Evolutionary conservation across 2,113 vertebrate genomes (phyloP).

Genomic region (Otis tarda): DNA sequence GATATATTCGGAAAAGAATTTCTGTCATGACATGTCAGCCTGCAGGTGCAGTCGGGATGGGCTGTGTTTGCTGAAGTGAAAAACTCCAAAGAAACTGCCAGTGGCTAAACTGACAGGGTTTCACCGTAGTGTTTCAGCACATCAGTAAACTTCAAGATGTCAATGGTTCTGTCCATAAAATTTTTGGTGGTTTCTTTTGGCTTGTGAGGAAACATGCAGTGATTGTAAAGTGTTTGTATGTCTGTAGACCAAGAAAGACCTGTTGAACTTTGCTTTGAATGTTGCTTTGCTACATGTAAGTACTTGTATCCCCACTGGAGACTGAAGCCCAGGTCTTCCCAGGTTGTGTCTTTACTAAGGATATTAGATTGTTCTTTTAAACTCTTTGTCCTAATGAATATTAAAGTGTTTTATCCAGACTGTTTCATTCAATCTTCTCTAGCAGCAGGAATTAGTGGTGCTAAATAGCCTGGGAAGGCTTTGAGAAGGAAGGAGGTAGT

Average conservation of each 20-base stretch:
- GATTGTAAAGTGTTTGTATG: neutral
- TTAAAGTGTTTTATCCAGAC: neutral
- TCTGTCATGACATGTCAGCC: neutral
- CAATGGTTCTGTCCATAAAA: neutral
- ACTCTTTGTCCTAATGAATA: neutral
- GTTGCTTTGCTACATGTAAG: neutral
- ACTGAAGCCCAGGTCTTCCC: neutral
- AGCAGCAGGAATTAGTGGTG: neutral
- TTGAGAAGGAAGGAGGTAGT: neutral
- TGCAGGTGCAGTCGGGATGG: fast-evolving
- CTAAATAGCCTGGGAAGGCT: neutral
- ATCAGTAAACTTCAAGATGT: neutral
- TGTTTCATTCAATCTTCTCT: neutral
- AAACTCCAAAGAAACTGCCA: neutral
- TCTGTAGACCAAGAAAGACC: neutral
- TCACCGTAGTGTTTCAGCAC: neutral
- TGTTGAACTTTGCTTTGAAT: neutral
- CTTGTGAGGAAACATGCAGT: conserved; percentile 1
- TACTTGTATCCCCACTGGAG: neutral
- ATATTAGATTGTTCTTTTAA: neutral
- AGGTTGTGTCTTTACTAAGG: neutral
- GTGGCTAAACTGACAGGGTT: neutral
- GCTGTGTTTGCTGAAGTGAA: neutral
- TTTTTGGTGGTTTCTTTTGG: neutral
- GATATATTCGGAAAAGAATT: neutral